phyloP scores from a whole-genome alignment of 37 sponge, comb jelly and placozoan genomes.

The Hexactinellida sp. region DNA sequence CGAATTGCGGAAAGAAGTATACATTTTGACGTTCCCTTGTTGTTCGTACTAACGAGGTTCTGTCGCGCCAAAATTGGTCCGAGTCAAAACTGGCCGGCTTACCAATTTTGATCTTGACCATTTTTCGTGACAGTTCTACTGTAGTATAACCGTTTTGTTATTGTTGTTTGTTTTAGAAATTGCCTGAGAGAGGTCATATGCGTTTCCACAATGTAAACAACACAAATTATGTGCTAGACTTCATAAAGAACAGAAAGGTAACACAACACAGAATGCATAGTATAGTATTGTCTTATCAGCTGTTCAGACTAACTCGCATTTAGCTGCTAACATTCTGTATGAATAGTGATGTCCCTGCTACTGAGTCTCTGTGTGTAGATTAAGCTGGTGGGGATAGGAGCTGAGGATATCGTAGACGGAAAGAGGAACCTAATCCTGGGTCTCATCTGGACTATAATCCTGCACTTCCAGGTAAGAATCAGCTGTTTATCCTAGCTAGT shows the following conservation, averaged over 20 bases:
- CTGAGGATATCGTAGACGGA: conserved; percentile 94
- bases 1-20: too few relatives aligned
- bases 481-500: too few relatives aligned
- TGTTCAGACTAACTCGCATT: background rate
- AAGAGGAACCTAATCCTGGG: conserved; percentile 77
- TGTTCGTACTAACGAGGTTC: too few relatives aligned
- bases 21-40: too few relatives aligned
- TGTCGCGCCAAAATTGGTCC: too few relatives aligned
- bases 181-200: background rate
- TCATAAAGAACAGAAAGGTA: conserved; percentile 7
- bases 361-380: conserved; percentile 30
- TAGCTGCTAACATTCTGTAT: too few relatives aligned
- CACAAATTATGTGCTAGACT: background rate
- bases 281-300: too few relatives aligned
- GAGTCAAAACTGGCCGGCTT: too few relatives aligned
- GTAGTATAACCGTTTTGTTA: background rate
- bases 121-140: too few relatives aligned
- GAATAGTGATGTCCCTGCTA: too few relatives aligned
- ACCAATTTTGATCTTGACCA: too few relatives aligned
- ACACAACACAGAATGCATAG: too few relatives aligned
- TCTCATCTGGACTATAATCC: conserved; percentile 85
- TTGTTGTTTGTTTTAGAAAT: background rate
- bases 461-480: conserved; percentile 37
- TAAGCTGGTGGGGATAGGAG: conserved; percentile 75
- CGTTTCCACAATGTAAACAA: conserved; percentile 8